Conservation (phyloP, 2,797 vertebrate species). For the Hippoglossus hippoglossus region DNA sequence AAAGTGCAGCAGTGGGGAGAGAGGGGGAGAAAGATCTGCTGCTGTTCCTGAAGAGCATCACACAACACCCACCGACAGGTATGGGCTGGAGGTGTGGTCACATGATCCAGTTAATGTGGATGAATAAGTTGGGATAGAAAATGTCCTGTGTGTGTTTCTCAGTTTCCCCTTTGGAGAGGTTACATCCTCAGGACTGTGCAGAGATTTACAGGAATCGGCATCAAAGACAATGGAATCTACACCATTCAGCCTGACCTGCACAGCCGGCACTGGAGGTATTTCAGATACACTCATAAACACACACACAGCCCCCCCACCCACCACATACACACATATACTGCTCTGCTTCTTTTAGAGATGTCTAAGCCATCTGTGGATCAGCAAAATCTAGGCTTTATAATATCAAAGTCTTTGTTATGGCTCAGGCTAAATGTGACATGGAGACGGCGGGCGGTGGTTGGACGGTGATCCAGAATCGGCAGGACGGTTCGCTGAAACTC, state of each 20-base stretch:
- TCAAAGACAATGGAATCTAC: slow-evolving; percentile 89
- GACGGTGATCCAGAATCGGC: slow-evolving; percentile 86
- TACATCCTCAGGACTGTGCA: slow-evolving; percentile 85
- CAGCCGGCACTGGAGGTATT: slow-evolving; percentile 85
- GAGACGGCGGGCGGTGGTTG: slow-evolving; percentile 85
- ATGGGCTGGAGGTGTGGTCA: slow-evolving; percentile 6
- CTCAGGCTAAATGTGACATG: slow-evolving; percentile 89
- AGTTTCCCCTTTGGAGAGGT: slow-evolving; percentile 77
- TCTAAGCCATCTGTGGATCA: slow-evolving; percentile 49
- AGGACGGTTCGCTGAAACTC: slow-evolving; percentile 85
- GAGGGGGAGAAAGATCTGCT: slow-evolving; percentile 84
- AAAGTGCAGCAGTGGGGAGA: slow-evolving; percentile 79
- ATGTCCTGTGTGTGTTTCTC: slow-evolving; percentile 47
- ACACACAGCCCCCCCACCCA: slow-evolving; percentile 22
- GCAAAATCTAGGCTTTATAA: slow-evolving; percentile 46
- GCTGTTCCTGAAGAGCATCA: slow-evolving; percentile 85
- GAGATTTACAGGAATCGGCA: slow-evolving; percentile 87
- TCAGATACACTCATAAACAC: slow-evolving; percentile 59
- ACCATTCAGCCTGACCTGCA: slow-evolving; percentile 87
- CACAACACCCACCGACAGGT: slow-evolving; percentile 81
- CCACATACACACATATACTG: too few relatives aligned
- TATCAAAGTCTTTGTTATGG: slow-evolving; percentile 60
- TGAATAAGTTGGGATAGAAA: slow-evolving; percentile 8
- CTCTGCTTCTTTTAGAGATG: slow-evolving; percentile 42
- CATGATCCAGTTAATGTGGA: background rate